Percentiles rank a stretch among this genome's conserved stretches.
Conservation (phyloP, 2,797 vertebrate species). For the Brachymystax lenok region DNA sequence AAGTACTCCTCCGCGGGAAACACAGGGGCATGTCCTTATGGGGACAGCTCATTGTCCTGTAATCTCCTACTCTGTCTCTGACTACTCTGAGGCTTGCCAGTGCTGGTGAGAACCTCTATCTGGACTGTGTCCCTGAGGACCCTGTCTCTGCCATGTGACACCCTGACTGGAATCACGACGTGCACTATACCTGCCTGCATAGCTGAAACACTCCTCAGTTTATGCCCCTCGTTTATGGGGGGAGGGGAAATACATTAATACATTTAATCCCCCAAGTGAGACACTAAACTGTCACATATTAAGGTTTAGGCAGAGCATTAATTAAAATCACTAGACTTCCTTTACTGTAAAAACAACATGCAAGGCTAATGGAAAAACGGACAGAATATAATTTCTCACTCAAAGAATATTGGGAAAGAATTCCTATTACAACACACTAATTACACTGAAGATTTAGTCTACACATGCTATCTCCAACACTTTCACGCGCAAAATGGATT, state of each 20-base stretch:
- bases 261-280: neutral
- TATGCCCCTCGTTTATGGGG: constrained; percentile 44
- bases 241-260: neutral
- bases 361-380: constrained; percentile 14
- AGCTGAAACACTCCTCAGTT: constrained; percentile 47
- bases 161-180: constrained; percentile 61
- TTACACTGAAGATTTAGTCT: constrained; percentile 17
- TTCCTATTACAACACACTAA: constrained; percentile 43
- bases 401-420: neutral
- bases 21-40: constrained; percentile 22
- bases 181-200: constrained; percentile 55
- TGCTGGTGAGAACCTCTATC: constrained; percentile 47
- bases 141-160: constrained; percentile 48
- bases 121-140: constrained; percentile 52
- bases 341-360: constrained; percentile 21
- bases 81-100: constrained; percentile 39
- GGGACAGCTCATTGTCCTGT: constrained; percentile 19
- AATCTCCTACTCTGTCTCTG: constrained; percentile 29
- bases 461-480: constrained; percentile 59
- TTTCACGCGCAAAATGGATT: constrained; percentile 61
- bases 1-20: constrained; percentile 16
- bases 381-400: constrained; percentile 21
- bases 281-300: neutral
- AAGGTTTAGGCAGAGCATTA: constrained; percentile 35
- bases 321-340: constrained; percentile 49